Evolutionary conservation across 2,113 vertebrate species (phyloP), one percentile per base, ranked within the genome.

Genomic region (Mesembrinibis cayennensis): DNA sequence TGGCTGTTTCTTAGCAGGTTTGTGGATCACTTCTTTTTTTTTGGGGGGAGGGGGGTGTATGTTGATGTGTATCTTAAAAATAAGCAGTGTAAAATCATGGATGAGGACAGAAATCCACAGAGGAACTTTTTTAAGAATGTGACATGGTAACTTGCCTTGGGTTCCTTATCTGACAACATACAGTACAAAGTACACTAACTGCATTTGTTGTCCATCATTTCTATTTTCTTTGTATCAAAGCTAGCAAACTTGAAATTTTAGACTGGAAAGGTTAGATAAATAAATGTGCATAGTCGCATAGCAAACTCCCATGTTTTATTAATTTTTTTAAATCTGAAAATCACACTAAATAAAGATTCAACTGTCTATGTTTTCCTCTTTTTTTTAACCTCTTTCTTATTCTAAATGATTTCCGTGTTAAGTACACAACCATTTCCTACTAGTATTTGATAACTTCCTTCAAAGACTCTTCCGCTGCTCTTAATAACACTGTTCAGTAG

Each of bases 41-140:
- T 92, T 36, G 0, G 3, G 1, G 5, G 6, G 3, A n/a, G 19
- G 13, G 4, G 3, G 5, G 4, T 4, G 16, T 16, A 1, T 65
- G 19, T 87, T 84, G 19, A 38, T 50, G 17, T 63, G 40, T 61
- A 77, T 83, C 70, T 94, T 90, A 84, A 96, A 95, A 91, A 87
- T 58, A 26, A 84, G 59, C 19, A 62, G 23, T 82, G 32, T 40
- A 70, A 88, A 97, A 93, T 74, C 45, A 62, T 16, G 50, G 45
- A 21, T 84, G 77, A 93, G 19, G 45, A 83, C 26, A n/a, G 42
- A 96, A 90, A 89, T 87, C 25, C 45, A 70, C 22, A 80, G 47
- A 84, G 27, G 30, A 86, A 30, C 20, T 53, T 89, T 84, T 47
- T 87, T 16, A 30, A 47, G 73, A 56, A 72, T 20, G 10, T 2